phyloP scores from a whole-genome alignment of 2,797 vertebrate species.

The Oryzias sinensis region DNA sequence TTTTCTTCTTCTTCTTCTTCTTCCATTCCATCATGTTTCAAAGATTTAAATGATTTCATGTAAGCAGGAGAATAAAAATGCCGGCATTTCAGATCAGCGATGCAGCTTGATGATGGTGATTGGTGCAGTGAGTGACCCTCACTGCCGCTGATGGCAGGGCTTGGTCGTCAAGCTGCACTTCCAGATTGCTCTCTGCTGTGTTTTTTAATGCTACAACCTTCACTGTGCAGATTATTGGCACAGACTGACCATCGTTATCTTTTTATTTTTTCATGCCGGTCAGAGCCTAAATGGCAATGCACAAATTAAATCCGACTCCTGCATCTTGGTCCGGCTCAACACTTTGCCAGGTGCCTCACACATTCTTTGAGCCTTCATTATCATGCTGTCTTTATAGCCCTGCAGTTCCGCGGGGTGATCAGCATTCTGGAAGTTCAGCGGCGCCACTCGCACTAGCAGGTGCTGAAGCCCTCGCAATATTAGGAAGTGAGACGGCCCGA shows the following conservation, averaged over 20 bases:
- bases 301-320: slow-evolving; percentile 13
- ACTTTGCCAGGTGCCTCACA: slow-evolving; percentile 21
- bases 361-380: slow-evolving; percentile 32
- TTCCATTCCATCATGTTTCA: too few species aligned
- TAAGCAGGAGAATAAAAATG: too few species aligned
- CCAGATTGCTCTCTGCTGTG: slow-evolving; percentile 53
- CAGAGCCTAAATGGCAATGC: slow-evolving; percentile 36
- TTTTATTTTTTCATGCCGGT: slow-evolving; percentile 24
- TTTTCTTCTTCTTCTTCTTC: too few species aligned
- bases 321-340: slow-evolving; percentile 6
- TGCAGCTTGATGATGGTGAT: slow-evolving; percentile 23
- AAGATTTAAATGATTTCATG: too few species aligned
- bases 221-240: slow-evolving; percentile 43
- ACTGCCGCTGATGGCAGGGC: slow-evolving; percentile 32
- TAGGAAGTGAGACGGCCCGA: slow-evolving; percentile 20
- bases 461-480: slow-evolving; percentile 31
- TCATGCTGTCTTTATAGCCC: slow-evolving; percentile 18
- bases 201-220: slow-evolving; percentile 36
- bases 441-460: slow-evolving; percentile 26
- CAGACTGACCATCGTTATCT: slow-evolving; percentile 48
- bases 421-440: slow-evolving; percentile 22
- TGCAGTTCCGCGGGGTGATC: slow-evolving; percentile 18
- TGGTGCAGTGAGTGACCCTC: slow-evolving; percentile 33
- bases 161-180: slow-evolving; percentile 38
- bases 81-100: too few species aligned